Base-by-base conservation (phyloP, 2,113 vertebrate species). In the Emydura subglobosa region DNA sequence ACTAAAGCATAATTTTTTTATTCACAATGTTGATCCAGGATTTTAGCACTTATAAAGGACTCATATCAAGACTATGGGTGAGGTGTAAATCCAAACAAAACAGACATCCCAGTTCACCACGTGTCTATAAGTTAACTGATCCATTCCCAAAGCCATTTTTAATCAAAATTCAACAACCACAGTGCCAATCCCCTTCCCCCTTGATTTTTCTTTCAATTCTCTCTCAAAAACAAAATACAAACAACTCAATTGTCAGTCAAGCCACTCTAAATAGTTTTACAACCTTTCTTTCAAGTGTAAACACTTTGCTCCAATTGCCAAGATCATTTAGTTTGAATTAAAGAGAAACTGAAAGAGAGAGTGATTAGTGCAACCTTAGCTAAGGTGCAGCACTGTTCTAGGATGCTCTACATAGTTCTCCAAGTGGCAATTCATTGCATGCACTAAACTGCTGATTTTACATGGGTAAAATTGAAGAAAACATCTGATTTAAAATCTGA, bases 251-350 rank as follows among this genome's bases (percentile, higher is more conserved):
- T 96, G 89, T 96, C 92, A 93, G 87, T 96, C 96, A 97, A 92
- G 85, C 91, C 10, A 14, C 57, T 95, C 84, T 96, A 90, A 98
- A 97, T 91, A 95, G 90, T 95, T 97, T 95, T 97, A 98, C 96
- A 97, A 93, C 81, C 87, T 92, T 98, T 95, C 96, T 98, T 98
- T 98, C 94, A 95, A 88, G 97, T 94, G 79, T 92, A 97, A 97
- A 95, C 87, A 59, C 92, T 97, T 97, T 98, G 92, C 98, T 97
- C 86, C 88, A 91, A 88, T 82, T 96, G 96, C 96, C 95, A 98
- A 97, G 93, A 96, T 90, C 92, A 88, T 93, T 97, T 84, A 91
- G 83, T 92, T 92, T 95, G 95, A 97, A 97, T 97, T 97, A 96
- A 97, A 96, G 95, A 96, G 92, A 96, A 97, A 92, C 94, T 83